Base-by-base conservation (phyloP, 2,888 invertebrate genomes). In the Scelioninae gen. 2 region DNA sequence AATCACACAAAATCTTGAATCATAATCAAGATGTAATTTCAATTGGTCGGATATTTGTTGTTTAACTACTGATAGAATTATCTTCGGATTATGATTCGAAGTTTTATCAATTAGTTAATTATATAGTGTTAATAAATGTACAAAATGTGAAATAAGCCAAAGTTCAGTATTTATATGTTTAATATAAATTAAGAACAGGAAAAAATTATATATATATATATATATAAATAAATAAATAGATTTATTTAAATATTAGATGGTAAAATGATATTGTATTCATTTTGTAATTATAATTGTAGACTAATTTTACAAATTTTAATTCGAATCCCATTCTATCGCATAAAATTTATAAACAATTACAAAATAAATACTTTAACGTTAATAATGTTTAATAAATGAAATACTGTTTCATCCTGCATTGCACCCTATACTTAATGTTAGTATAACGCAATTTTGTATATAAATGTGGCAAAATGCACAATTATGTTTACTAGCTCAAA, bases 111-210 rank as follows among this genome's bases (percentile, higher is more conserved):
- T 4, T 11, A 10, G 37, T 18, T 11, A 10, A 50, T 16, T 11
- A 33, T 50, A 9, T 46, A 25, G 46, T 37, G 11, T 31, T 43
- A 53, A 69, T 19, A 33, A 69, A 11, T 71, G 71, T 71, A 71
- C 72, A 67, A 72, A 65, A 6, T 67, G 53, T 67, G 61, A 72
- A 60, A 43, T 65, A 61, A 72, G 43, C 72, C 72, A 72, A 72
- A 72, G 72, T 72, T 67, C 61, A 53, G 33, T 61, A 67, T 67
- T 72, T 72, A 67, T 72, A 61, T 50, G 22, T 60, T 28, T 55
- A 48, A 45, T 71, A 65, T 64, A 60, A 71, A 71, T 60, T 53
- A 28, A 50, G 45, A 39, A 58, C 46, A 46, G 28, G 50, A 58
- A 61, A n/a, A 53, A 39, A 55, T 52, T 48, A 53, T 37, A 57